These are phyloP conservation scores for Drosophila emarginata DNA, from an alignment of 2,888 invertebrate genomes.

Conservation along the genomic window DNA sequence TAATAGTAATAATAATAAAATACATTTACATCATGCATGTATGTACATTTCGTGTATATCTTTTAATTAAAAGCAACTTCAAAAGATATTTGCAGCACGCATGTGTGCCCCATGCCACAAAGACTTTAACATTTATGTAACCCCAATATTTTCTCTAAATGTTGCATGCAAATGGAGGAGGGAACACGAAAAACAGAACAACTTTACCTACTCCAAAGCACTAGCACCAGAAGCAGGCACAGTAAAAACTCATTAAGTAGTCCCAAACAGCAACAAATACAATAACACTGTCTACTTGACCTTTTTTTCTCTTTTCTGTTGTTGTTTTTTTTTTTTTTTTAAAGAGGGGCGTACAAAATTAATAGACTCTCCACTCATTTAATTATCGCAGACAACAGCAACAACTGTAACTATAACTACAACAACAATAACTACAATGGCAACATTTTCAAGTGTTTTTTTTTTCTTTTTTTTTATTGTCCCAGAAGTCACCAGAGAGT, in stretches of 20 bases:
- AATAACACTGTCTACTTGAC: slow-evolving; percentile 24
- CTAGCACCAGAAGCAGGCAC: not conserved
- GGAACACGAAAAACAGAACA: slow-evolving; percentile 16
- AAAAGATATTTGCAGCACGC: slow-evolving; percentile 62
- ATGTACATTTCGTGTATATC: slow-evolving; percentile 68
- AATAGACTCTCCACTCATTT: slow-evolving; percentile 69
- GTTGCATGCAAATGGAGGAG: slow-evolving; percentile 67
- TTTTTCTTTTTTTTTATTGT: slow-evolving; percentile 40
- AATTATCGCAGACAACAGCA: slow-evolving; percentile 59
- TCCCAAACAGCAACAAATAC: slow-evolving; percentile 14
- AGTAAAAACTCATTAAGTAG: slow-evolving; percentile 49
- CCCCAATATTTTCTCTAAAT: slow-evolving; percentile 44
- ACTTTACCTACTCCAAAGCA: slow-evolving; percentile 33
- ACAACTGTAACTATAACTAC: not conserved
- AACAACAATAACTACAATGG: slow-evolving; percentile 57
- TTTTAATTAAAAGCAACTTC: slow-evolving; percentile 61
- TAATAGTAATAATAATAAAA: not conserved
- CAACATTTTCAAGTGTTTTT: slow-evolving; percentile 60
- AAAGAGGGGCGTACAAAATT: slow-evolving; percentile 72
- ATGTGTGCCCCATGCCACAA: slow-evolving; percentile 42
- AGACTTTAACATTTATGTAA: slow-evolving; percentile 25
- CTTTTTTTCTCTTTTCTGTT: slow-evolving; percentile 9
- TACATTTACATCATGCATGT: slow-evolving; percentile 29
- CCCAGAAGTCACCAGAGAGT: slow-evolving; percentile 20
- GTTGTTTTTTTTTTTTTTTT: slow-evolving; percentile 25